Evolutionary conservation across 1,140 invertebrate genomes (phyloP).

Genomic region (Penaeus indicus): DNA sequence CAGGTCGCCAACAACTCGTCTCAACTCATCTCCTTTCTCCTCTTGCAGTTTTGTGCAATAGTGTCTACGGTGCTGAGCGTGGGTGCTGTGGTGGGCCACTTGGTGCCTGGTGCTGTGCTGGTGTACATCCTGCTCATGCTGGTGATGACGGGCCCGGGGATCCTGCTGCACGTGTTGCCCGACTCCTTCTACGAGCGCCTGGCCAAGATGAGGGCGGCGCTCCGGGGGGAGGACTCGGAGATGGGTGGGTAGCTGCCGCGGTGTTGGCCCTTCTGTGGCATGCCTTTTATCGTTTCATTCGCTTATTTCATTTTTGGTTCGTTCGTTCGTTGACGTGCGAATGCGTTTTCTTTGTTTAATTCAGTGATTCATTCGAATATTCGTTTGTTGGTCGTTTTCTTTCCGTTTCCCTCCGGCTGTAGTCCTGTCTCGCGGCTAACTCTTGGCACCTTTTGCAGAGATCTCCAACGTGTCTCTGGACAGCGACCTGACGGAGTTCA

Average conservation of each 20-base stretch:
- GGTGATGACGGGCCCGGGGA: slow-evolving; percentile 47
- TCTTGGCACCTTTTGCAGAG: slow-evolving; percentile 22
- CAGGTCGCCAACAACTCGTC: background rate
- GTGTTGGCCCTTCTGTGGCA: background rate
- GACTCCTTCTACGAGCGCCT: slow-evolving; percentile 51
- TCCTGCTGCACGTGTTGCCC: slow-evolving; percentile 41
- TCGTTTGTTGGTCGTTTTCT: no score
- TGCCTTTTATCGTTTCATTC: background rate
- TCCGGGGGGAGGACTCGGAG: slow-evolving; percentile 41
- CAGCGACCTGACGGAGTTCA: slow-evolving; percentile 61
- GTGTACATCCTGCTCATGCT: slow-evolving; percentile 50
- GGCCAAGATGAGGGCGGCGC: slow-evolving; percentile 45
- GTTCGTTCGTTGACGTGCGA: no score
- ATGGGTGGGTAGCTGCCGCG: slow-evolving; percentile 33
- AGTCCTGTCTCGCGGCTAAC: no score
- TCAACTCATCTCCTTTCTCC: background rate
- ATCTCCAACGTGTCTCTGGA: slow-evolving; percentile 52
- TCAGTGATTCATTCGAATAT: no score
- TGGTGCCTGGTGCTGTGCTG: slow-evolving; percentile 52
- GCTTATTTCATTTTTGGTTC: no score
- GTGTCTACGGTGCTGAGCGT: slow-evolving; percentile 49
- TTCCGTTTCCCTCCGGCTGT: no score
- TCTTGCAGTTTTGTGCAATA: slow-evolving; percentile 50
- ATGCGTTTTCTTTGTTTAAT: no score
- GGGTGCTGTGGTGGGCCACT: slow-evolving; percentile 45